Conservation (phyloP, 2,113 vertebrate genomes). For the Strix aluco region DNA sequence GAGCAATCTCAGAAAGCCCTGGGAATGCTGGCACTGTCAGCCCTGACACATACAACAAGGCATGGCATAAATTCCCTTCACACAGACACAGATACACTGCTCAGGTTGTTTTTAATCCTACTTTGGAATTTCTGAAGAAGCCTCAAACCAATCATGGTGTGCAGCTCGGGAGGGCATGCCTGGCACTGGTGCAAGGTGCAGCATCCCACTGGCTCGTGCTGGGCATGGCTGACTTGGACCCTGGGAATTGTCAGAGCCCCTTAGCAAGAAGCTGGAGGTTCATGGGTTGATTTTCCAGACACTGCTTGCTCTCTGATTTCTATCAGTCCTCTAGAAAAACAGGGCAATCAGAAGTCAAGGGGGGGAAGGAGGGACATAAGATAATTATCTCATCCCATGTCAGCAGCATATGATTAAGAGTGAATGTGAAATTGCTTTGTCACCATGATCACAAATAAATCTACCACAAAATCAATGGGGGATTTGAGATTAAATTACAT, state of each 20-base stretch:
- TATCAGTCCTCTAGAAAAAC: background rate
- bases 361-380: background rate
- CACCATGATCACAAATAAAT: background rate
- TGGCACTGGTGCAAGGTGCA: background rate
- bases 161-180: background rate
- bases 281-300: background rate
- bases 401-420: constrained; percentile 5
- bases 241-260: background rate
- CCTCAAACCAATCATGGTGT: background rate
- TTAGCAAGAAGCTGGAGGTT: background rate
- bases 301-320: background rate
- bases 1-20: background rate
- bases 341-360: background rate
- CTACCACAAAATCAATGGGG: constrained; percentile 7
- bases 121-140: background rate
- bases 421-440: constrained; percentile 21
- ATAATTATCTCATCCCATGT: constrained; percentile 6
- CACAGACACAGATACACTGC: background rate
- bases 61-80: background rate
- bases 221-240: background rate
- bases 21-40: background rate
- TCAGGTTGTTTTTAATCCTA: background rate
- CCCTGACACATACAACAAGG: background rate
- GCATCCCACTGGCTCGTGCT: background rate
- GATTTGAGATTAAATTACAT: constrained; percentile 32